These are phyloP conservation scores for Paramormyrops hopkinsi DNA, from an alignment of 2,797 vertebrate species.

Conservation along the genomic window DNA sequence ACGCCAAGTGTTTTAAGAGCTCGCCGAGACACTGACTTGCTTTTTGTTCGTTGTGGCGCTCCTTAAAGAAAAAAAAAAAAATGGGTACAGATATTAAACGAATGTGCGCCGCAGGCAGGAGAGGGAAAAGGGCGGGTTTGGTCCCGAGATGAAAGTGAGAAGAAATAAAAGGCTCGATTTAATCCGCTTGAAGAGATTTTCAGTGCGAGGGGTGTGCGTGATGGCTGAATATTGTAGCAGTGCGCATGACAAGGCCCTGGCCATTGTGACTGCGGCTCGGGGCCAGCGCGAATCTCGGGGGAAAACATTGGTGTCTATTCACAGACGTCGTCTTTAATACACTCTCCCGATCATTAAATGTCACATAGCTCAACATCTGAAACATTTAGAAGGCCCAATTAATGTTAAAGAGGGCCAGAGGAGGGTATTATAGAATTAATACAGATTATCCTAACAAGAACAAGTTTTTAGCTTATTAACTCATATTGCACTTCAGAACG, in stretches of 20 bases:
- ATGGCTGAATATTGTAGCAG: conserved; percentile 71
- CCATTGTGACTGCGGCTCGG: conserved; percentile 77
- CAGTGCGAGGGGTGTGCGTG: conserved; percentile 62
- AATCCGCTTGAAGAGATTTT: conserved; percentile 84
- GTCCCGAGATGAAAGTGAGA: conserved; percentile 88
- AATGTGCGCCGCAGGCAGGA: conserved; percentile 78
- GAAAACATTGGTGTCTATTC: conserved; percentile 88
- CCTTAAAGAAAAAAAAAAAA: conserved; percentile 38
- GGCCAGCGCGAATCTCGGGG: conserved; percentile 72
- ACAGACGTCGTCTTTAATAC: conserved; percentile 63
- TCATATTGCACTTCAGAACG: conserved; percentile 18
- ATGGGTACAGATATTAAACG: conserved; percentile 72
- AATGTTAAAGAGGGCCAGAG: conserved; percentile 53
- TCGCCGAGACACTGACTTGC: conserved; percentile 64
- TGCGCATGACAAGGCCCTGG: conserved; percentile 71
- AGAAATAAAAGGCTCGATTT: conserved; percentile 94
- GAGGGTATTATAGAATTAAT: conserved; percentile 33
- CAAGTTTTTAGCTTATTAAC: conserved; percentile 27
- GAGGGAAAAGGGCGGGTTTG: conserved; percentile 69
- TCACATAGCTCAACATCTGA: conserved; percentile 63
- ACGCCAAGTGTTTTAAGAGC: conserved; percentile 43
- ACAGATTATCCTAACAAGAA: conserved; percentile 32
- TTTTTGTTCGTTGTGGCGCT: conserved; percentile 62
- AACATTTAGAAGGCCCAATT: conserved; percentile 67
- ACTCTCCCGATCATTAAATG: conserved; percentile 63